These are phyloP conservation scores for Sesia apiformis DNA, from an alignment of 2,888 invertebrate genomes.

Conservation along the genomic window DNA sequence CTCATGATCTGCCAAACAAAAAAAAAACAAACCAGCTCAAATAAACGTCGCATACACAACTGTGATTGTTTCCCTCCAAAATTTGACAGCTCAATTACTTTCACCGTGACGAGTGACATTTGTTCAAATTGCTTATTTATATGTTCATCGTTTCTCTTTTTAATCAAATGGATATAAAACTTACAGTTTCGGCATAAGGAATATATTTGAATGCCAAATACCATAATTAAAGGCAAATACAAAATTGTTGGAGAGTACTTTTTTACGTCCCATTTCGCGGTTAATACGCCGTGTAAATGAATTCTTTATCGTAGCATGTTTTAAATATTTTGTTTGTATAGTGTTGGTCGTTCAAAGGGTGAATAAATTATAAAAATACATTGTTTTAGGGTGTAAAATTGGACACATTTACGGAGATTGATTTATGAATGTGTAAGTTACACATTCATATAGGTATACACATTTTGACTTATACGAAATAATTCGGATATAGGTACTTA, in stretches of 20 bases:
- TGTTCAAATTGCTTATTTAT: conserved; percentile 61
- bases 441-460: too few relatives aligned
- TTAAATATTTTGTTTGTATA: conserved; percentile 57
- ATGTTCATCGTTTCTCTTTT: conserved; percentile 10
- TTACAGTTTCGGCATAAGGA: conserved; percentile 10
- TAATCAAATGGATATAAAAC: not conserved
- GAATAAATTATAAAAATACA: conserved; percentile 46
- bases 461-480: too few relatives aligned
- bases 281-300: conserved; percentile 69
- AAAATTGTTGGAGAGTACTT: conserved; percentile 31
- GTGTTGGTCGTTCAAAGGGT: conserved; percentile 45
- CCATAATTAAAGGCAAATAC: conserved; percentile 12
- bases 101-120: conserved; percentile 55
- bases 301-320: conserved; percentile 65
- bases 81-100: conserved; percentile 65
- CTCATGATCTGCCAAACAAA: too few relatives aligned
- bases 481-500: too few relatives aligned
- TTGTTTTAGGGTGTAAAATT: not conserved
- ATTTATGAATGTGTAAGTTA: too few relatives aligned
- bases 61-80: conserved; percentile 39
- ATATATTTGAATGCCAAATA: conserved; percentile 11
- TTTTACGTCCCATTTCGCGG: conserved; percentile 62
- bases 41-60: too few relatives aligned
- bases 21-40: too few relatives aligned
- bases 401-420: not conserved